Conservation (phyloP, 2,113 vertebrate genomes). For the Plecturocebus donacophilus region DNA sequence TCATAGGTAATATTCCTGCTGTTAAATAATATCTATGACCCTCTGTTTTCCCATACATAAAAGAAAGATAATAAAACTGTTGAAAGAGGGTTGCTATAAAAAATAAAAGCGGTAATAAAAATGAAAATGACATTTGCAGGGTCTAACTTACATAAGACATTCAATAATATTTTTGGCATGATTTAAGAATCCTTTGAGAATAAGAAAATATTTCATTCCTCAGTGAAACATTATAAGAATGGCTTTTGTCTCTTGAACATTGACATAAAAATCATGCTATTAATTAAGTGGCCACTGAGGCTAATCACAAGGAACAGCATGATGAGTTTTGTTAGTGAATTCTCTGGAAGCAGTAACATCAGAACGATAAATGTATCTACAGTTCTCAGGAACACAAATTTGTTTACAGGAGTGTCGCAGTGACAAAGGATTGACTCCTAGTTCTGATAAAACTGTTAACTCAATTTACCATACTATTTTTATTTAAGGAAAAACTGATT, state of each 20-base stretch:
- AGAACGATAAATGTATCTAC: background rate
- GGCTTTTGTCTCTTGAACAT: background rate
- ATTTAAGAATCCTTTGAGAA: background rate
- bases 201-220: background rate
- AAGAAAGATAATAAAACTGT: background rate
- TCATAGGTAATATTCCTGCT: background rate
- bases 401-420: rapidly evolving
- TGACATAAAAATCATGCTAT: background rate
- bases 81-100: background rate
- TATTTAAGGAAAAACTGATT: background rate
- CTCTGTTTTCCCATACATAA: background rate
- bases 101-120: background rate
- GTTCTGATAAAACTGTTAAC: background rate
- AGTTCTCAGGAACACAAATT: background rate
- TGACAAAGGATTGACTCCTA: background rate
- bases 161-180: background rate
- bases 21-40: background rate
- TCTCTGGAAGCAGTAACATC: background rate
- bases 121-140: background rate
- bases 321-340: background rate
- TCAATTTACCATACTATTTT: background rate
- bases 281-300: background rate
- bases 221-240: background rate
- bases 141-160: background rate
- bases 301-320: background rate